Evolutionary conservation across 2,113 vertebrate species (phyloP), one percentile per base, ranked within the genome.

Genomic region (Hipposideros armiger): DNA sequence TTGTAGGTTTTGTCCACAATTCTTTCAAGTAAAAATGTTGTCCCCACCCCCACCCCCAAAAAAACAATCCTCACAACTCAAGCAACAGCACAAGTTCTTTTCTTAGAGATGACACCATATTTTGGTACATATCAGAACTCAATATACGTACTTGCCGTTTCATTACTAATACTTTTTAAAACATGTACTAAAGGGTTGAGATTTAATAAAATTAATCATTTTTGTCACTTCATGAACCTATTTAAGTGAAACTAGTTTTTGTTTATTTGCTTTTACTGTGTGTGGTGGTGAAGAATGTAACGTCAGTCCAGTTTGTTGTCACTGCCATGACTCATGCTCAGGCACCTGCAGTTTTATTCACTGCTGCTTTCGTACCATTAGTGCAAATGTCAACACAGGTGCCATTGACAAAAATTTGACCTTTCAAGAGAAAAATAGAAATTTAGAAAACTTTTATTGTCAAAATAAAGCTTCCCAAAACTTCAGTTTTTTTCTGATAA

Each of bases 361-460:
- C 28, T 4, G 7, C 17, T 24, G 36, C 32, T 69, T 90, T 66
- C 76, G 19, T 8, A 81, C n/a, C n/a, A 10, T 40, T 24, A 50
- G 47, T 54, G 11, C 17, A 91, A 95, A 86, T 40, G 28, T 73
- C 94, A 89, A 60, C 67, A 58, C n/a, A 30, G 15, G 52, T 96
- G 52, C 64, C 60, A 78, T 19, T 81, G 60, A 96, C 84, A 91
- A 96, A 80, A 66, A 78, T n/a, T 7, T 93, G 81, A 95, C 30
- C 69, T 95, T 93, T 95, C 73, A 70, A 74, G 45, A 91, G 4
- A 85, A 93, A 86, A 95, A 28, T 2, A 17, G 19, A 76, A 95
- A 84, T 90, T 80, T 76, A 45, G 58, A 87, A 95, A 84, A 69
- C 7, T 20, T 69, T 19, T 77, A 42, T 16, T 58, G 70, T 56